A percentile compares a stretch with the other conserved stretches of the same genome.
Evolutionary conservation across 2,888 invertebrate species (phyloP).

Genomic region (Sylvicola cinctus): DNA sequence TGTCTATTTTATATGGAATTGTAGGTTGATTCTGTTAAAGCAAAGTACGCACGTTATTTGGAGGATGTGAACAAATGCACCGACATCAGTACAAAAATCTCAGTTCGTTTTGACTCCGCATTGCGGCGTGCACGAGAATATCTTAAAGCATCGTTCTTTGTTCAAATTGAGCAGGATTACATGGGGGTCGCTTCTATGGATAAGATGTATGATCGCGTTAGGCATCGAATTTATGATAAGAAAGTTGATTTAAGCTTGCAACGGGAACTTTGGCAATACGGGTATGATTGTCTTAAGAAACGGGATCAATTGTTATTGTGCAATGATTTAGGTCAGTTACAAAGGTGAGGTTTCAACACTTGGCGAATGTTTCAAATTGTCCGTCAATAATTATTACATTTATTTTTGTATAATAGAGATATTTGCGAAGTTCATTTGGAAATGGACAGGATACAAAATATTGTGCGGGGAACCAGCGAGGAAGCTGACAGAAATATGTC

Average conservation of each 20-base stretch:
- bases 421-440: conserved; percentile 27
- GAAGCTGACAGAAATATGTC: background rate
- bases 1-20: no score
- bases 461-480: conserved; percentile 14
- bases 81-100: no score
- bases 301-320: conserved; percentile 5
- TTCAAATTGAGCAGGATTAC: conserved; percentile 8
- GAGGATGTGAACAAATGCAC: no score
- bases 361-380: background rate
- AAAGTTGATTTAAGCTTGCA: conserved; percentile 1
- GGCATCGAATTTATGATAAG: conserved; percentile 2
- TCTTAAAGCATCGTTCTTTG: conserved; percentile 5
- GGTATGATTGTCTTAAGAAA: conserved; percentile 7
- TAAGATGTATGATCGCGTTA: conserved; percentile 2
- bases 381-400: background rate
- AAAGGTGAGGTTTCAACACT: background rate
- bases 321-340: conserved; percentile 5
- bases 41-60: no score
- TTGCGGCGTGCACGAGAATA: conserved; percentile 8
- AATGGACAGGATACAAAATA: conserved; percentile 25
- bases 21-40: no score
- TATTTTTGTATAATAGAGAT: conserved; percentile 20
- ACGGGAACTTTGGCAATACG: conserved; percentile 5
- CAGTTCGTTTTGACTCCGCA: conserved; percentile 8
- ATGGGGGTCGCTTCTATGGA: conserved; percentile 6